Evolutionary conservation across 2,888 invertebrate species (phyloP), one percentile per base, ranked within the genome.

Genomic region (Unio delphinus): DNA sequence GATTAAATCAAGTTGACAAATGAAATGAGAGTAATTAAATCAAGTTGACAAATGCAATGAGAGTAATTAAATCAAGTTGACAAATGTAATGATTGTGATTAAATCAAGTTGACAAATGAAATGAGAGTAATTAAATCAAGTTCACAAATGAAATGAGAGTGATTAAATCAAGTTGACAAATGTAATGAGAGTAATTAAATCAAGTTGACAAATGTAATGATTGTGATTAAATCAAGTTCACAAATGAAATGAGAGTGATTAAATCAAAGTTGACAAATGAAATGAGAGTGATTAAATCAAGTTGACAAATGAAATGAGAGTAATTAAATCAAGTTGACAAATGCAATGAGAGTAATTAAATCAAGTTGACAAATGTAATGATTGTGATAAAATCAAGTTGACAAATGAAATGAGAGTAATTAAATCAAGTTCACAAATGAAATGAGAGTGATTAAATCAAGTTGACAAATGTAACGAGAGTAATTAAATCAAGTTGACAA

Each of bases 151-250:
- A 28, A 28, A 28, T 28, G 28, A 28, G 28, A 28, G 28, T 28
- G 28, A 28, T 28, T n/a, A 18, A 63, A n/a, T 6, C 5, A 63
- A 45, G 20, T 6, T 3, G 6, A 23, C 5, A 54, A 60, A 66
- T 65, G 5, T 30, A 20, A 65, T 3, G 1, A 28, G 28, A 28
- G 28, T 28, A 28, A 28, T 3, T 28, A 28, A 28, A 28, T 3
- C 28, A 63, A 18, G 17, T 54, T 8, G 45, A 63, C 30, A 68
- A 23, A n/a, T 63, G 7, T 30, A 68, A 34, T 34, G n/a, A 18
- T n/a, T n/a, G 23, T 61, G n/a, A 20, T 23, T 59, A 30, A 57
- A 65, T 15, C 4, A 59, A 28, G n/a, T 62, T 28, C 3, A 28
- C 28, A 28, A 28, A 28, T 28, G 28, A 28, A 28, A 28, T 28